Evolutionary conservation across 2,888 invertebrate species (phyloP).

Genomic region (Eilema sororculum): DNA sequence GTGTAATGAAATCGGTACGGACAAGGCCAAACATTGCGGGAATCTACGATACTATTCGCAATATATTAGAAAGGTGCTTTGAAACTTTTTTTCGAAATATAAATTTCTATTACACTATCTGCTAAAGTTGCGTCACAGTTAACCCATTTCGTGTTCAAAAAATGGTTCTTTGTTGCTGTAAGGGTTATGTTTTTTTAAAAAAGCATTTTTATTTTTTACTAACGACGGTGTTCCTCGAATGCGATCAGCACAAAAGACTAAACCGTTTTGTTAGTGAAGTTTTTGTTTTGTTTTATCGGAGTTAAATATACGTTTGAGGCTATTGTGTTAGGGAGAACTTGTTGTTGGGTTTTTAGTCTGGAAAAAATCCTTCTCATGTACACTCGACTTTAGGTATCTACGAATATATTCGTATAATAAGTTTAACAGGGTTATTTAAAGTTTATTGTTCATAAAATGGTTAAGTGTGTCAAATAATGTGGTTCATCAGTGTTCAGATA

Average conservation of each 20-base stretch:
- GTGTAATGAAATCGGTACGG: conserved; percentile 77
- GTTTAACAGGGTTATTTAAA: conserved; percentile 28
- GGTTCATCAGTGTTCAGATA: conserved; percentile 31
- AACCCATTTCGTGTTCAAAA: conserved; percentile 74
- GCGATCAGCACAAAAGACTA: conserved; percentile 78
- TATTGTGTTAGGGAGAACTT: conserved; percentile 78
- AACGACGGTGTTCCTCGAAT: conserved; percentile 78
- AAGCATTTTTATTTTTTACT: conserved; percentile 64
- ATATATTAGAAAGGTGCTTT: conserved; percentile 53
- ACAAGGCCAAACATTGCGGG: conserved; percentile 85
- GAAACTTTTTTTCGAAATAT: conserved; percentile 31
- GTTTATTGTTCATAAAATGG: conserved; percentile 20
- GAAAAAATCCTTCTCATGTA: conserved; percentile 81
- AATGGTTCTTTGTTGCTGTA: conserved; percentile 72
- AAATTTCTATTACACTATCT: conserved; percentile 43
- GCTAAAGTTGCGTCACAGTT: conserved; percentile 61
- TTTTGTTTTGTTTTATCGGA: conserved; percentile 83
- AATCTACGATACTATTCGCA: conserved; percentile 62
- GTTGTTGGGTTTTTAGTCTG: conserved; percentile 80
- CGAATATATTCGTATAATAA: conserved; percentile 29
- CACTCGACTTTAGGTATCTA: conserved; percentile 68
- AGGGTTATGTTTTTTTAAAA: conserved; percentile 77
- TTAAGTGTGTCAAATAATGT: conserved; percentile 21
- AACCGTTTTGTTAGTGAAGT: conserved; percentile 74
- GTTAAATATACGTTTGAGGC: conserved; percentile 83